Conservation (phyloP, 2,888 invertebrate genomes). For the Caenorhabditis macrosperma region DNA sequence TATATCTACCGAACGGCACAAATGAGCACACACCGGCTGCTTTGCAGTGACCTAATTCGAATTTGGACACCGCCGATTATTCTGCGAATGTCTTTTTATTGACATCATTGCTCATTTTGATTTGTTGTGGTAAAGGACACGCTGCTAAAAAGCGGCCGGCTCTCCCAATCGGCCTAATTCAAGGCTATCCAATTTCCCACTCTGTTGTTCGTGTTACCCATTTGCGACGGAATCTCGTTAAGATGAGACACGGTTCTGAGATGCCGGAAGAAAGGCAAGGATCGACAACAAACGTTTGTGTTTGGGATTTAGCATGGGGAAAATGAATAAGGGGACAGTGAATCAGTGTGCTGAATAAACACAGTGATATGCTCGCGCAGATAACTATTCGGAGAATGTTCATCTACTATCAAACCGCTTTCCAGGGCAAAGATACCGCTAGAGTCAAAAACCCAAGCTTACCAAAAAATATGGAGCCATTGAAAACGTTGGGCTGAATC, state of each 20-base stretch:
- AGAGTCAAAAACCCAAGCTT: no score
- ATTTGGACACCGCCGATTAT: no score
- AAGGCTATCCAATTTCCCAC: background rate
- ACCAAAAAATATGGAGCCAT: background rate
- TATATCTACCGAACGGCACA: no score
- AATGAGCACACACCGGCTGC: no score
- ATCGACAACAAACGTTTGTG: conserved; percentile 16
- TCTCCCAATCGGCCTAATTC: background rate
- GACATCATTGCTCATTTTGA: background rate
- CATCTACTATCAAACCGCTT: no score
- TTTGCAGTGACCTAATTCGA: no score
- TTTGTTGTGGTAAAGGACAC: background rate
- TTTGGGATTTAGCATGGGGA: conserved; percentile 17
- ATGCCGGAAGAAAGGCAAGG: background rate
- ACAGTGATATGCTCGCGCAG: background rate
- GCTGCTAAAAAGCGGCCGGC: background rate
- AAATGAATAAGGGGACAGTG: background rate
- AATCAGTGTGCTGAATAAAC: conserved; percentile 17
- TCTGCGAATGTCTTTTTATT: no score
- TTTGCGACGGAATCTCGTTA: background rate
- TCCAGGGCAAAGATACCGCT: no score
- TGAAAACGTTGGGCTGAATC: background rate
- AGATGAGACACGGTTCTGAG: background rate
- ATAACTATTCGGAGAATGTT: background rate
- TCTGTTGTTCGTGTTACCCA: background rate